phyloP scores from a whole-genome alignment of 2,797 vertebrate species.

The Notolabrus celidotus region DNA sequence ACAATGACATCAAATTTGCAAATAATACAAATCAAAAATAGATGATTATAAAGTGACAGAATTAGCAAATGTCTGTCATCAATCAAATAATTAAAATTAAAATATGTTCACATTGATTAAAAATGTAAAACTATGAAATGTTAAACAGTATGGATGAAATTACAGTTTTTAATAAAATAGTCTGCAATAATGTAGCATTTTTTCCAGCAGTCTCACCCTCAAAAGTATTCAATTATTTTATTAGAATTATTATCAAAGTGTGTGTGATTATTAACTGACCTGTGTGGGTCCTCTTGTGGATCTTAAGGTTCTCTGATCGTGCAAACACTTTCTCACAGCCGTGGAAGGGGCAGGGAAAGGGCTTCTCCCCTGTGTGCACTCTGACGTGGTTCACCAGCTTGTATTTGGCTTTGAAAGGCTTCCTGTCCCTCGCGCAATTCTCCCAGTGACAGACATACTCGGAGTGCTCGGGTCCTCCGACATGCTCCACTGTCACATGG shows the following conservation, averaged over 20 bases:
- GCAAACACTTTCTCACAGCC: constrained; percentile 86
- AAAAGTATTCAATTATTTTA: constrained; percentile 23
- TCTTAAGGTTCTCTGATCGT: constrained; percentile 87
- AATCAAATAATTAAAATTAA: neutral
- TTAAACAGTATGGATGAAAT: neutral
- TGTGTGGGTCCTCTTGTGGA: constrained; percentile 88
- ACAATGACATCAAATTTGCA: constrained; percentile 7
- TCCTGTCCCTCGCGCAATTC: constrained; percentile 80
- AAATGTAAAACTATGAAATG: constrained; percentile 1
- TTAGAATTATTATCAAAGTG: constrained; percentile 22
- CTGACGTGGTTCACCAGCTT: constrained; percentile 86
- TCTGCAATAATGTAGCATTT: neutral
- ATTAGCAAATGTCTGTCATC: too few relatives aligned
- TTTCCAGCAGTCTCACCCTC: neutral
- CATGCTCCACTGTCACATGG: constrained; percentile 87
- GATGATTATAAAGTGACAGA: too few relatives aligned
- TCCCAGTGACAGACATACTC: constrained; percentile 86
- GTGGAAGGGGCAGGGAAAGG: constrained; percentile 80
- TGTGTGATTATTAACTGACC: constrained; percentile 72
- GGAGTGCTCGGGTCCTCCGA: constrained; percentile 80
- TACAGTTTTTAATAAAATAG: neutral
- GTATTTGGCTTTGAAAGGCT: constrained; percentile 85
- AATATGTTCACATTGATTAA: constrained; percentile 8
- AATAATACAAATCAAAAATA: neutral
- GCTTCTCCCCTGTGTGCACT: constrained; percentile 84